Base-by-base conservation (phyloP, 2,888 invertebrate genomes). In the Drosophila atripex region DNA sequence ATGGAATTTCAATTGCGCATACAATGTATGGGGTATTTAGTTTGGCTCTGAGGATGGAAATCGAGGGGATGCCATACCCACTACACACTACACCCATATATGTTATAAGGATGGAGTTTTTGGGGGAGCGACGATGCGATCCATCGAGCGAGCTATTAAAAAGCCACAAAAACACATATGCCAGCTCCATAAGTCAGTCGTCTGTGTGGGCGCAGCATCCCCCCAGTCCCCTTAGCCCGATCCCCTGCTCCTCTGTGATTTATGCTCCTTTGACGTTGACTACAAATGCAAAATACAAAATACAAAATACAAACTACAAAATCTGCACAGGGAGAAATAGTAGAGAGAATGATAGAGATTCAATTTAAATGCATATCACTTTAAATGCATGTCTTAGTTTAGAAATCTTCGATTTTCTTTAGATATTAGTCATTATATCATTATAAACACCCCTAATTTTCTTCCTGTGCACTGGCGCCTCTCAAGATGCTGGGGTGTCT, bases 1-100 rank as follows among this genome's bases (percentile, higher is more conserved):
- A 66, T 66, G 73, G 88, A 80, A 85, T 88, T 80, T 72, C 85
- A 88, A 85, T 80, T 59, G 78, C 82, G 86, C 88, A 73, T 85
- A 85, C 88, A 83, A 80, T 75, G 88, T 87, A 56, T 56, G 55
- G 52, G 68, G 60, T 61, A 61, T 61, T 61, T 47, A 41, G 60
- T 61, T 35, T 23, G 59, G 28, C 12, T 23, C 45, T 2, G 28
- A 38, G 46, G 73, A 52, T 39, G 73, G 28, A 14, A 11, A 38
- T 14, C 11, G 21, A 32, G 16, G 30, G 45, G 11, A 46, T 54
- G 8, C 30, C 35, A 23, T 23, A 23, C 21, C 21, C 21, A 3
- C 21, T 21, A 0, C 21, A 23, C 21, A 3, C 21, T 23, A 3
- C 21, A 25, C 25, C 2, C 25, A 38, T 7, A 12, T 35, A 25